Conservation (phyloP, 2,797 vertebrate genomes). For the Buphagus erythrorhynchus region DNA sequence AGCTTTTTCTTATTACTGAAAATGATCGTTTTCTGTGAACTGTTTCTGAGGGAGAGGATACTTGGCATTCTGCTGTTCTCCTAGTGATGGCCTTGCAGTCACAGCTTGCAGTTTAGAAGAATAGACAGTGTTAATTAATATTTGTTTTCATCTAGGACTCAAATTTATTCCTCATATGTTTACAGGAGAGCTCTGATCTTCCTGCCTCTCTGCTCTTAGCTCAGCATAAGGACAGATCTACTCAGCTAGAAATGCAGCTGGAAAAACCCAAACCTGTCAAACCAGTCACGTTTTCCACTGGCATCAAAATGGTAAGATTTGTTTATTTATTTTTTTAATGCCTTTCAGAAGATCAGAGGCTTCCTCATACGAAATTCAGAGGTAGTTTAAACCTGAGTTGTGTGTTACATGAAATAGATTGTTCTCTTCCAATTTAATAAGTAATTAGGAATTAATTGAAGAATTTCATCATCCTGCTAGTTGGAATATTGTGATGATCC, state of each 20-base stretch:
- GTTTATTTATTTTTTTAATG: not conserved
- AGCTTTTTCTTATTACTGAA: constrained; percentile 75
- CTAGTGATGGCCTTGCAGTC: constrained; percentile 21
- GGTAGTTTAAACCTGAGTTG: not conserved
- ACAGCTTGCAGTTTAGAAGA: constrained; percentile 28
- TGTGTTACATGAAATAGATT: not conserved
- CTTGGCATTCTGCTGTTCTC: not conserved
- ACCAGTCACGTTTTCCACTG: constrained; percentile 92
- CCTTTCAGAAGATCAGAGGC: not conserved
- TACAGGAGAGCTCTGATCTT: constrained; percentile 91
- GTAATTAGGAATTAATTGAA: not conserved
- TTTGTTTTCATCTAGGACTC: constrained; percentile 10
- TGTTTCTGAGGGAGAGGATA: constrained; percentile 13
- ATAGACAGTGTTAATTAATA: constrained; percentile 13
- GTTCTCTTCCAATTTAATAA: not conserved
- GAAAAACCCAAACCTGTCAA: constrained; percentile 93
- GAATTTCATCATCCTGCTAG: not conserved
- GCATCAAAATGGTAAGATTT: constrained; percentile 92
- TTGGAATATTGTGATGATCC: not conserved
- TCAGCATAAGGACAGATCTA: constrained; percentile 92
- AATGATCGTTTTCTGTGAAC: constrained; percentile 57
- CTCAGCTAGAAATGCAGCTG: constrained; percentile 90
- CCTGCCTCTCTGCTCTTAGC: constrained; percentile 93
- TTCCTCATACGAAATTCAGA: not conserved
- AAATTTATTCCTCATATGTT: constrained; percentile 32